Percentiles rank a stretch among this genome's conserved stretches.
Evolutionary conservation across 2,888 invertebrate genomes (phyloP).

Genomic region (Elmis aenea): DNA sequence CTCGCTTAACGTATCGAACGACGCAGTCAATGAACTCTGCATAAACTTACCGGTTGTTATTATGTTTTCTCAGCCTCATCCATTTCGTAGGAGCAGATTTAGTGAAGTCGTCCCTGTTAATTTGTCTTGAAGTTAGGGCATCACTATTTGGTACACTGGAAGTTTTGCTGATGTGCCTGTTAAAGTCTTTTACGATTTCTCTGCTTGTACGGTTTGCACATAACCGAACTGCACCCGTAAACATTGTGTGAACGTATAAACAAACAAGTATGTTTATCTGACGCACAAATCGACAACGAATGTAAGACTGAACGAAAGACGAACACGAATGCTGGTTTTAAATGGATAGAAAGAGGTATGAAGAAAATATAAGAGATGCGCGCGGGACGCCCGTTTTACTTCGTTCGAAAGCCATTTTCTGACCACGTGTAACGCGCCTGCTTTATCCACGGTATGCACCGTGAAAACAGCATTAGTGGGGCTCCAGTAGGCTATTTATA

Average conservation of each 20-base stretch:
- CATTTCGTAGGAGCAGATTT: constrained; percentile 30
- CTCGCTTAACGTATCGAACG: constrained; percentile 7
- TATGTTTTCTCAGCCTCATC: constrained; percentile 39
- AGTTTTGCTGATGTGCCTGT: constrained; percentile 54
- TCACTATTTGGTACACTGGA: constrained; percentile 58
- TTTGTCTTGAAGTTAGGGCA: constrained; percentile 49
- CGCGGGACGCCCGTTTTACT: constrained; percentile 10
- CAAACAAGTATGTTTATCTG: no score
- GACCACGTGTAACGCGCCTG: constrained; percentile 21
- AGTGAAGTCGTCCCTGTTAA: constrained; percentile 1
- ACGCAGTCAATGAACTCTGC: constrained; percentile 1
- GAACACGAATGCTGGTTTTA: constrained; percentile 30
- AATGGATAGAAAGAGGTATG: constrained; percentile 34
- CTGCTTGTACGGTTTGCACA: constrained; percentile 25
- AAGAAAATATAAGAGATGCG: constrained; percentile 35
- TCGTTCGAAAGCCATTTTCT: no score
- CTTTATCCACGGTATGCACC: no score
- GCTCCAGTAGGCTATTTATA: no score
- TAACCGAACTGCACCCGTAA: constrained; percentile 13
- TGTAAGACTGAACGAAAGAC: constrained; percentile 24
- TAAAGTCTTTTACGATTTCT: constrained; percentile 32
- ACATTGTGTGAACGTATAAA: constrained; percentile 7
- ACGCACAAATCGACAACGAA: background rate
- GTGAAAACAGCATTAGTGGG: no score
- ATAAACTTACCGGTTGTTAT: constrained; percentile 39